Evolutionary conservation across 2,113 vertebrate genomes (phyloP), one percentile per base, ranked within the genome.

Genomic region (Dipodomys stephensi): DNA sequence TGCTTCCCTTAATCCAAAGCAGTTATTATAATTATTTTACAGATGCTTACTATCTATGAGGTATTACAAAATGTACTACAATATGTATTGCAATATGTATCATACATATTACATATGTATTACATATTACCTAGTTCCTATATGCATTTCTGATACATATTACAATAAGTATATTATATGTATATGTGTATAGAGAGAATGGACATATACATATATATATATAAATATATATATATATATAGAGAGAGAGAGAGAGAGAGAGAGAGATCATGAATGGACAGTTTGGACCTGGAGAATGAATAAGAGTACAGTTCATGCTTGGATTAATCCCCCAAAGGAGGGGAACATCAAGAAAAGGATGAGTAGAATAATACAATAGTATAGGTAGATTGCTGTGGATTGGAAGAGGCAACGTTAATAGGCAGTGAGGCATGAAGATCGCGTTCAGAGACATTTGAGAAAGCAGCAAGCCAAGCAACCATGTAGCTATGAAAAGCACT

Each of bases 1-100:
- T 79, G 46, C 39, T 80, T 87, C 78, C 57, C 80, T 89, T 73
- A 85, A 78, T 12, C 19, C 90, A 90, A 80, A 44, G 82, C 28
- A 76, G 28, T 68, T 84, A 74, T 85, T 88, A 13, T 19, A 64
- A 5, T 87, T 78, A 57, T 88, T 80, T 91, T 46, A 64, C n/a
- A 87, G 10, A 27, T 72, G 25, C 90, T 89, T 90, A 57, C 16
- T 77, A 2, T 44, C 74, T 49, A 6, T 53, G 15, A 53, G 16
- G 7, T 49, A 49, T 44, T 69, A 49, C 82, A 49, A 4, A 57
- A 57, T 18, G 15, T 57, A 57, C 53, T 57, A 16, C 39, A 74
- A 2, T 74, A 78, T n/a, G 13, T 82, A 71, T 91, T 88, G 72
- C 15, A 65, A 16, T 57, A 18, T 57, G 53, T 57, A 16, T 57